Evolutionary conservation across 2,797 vertebrate genomes (phyloP), one percentile per base, ranked within the genome.

Genomic region (Allobates femoralis): DNA sequence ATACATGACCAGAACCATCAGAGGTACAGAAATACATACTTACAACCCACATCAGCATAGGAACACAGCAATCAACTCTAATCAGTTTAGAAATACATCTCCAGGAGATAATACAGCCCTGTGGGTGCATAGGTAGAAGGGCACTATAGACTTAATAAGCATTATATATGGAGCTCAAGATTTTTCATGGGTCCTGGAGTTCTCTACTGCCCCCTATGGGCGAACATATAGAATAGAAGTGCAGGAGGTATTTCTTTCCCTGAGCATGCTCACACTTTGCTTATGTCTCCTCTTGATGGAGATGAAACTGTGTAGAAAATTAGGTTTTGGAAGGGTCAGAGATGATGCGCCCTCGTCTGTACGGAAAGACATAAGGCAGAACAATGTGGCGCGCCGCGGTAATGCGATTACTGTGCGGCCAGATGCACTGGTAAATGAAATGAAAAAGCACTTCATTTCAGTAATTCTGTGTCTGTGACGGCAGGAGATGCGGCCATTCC

Each of bases 351-450:
- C 11, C 21, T 26, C 26, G 37, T 46, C 69, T 50, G 16, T 75
- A 18, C 41, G 21, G 23, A 46, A 14, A 26, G 56, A 83, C 67
- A 28, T 74, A 83, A 46, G 69, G 55, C 55, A 19, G 81, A 41
- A 75, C 46, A 75, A 37, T 28, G 46, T 10, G 28, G 79, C 46
- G 60, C 18, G 19, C 37, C 2, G 3, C 26, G 56, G 30, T 81
- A 86, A 86, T 86, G 56, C 18, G 37, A 80, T 86, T 86, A 62
- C 26, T 3, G 26, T 30, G n/a, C 53, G 30, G 66, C 37, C 66
- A 80, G 66, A 86, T 81, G 67, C 55, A 46, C 84, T 34, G 37
- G 21, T 30, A 74, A 86, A 86, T 86, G 46, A 86, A 86, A 86
- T 86, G 78, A 81, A 62, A 60, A 18, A 21, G 60, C 84, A 80